Conservation (phyloP, 2,113 vertebrate species). For the Neogale vison region DNA sequence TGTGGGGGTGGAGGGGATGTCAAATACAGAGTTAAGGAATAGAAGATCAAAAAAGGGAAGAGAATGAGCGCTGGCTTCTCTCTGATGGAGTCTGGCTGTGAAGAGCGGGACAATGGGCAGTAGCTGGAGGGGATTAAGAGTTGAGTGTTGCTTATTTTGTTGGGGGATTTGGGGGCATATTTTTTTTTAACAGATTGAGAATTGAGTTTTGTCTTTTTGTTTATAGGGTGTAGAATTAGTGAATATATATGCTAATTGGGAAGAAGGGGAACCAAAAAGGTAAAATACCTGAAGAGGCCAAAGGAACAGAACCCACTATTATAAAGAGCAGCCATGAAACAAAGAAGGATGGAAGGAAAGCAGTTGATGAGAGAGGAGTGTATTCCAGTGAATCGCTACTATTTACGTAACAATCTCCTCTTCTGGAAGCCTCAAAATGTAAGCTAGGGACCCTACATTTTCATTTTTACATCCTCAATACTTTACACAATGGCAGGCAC, state of each 20-base stretch:
- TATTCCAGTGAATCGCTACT: background rate
- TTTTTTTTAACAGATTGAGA: background rate
- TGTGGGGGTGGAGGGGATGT: background rate
- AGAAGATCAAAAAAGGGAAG: background rate
- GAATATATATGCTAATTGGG: background rate
- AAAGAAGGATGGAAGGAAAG: too few relatives aligned
- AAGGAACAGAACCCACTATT: background rate
- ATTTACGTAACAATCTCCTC: background rate
- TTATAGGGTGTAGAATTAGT: background rate
- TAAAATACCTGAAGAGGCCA: background rate
- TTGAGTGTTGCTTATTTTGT: background rate
- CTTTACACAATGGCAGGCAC: background rate
- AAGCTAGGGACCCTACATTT: background rate
- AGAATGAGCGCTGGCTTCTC: background rate
- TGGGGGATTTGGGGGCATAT: background rate
- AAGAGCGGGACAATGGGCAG: background rate
- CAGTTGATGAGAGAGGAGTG: background rate
- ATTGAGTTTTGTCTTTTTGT: background rate
- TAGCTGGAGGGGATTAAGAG: background rate
- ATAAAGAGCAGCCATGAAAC: background rate
- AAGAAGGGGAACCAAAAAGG: background rate
- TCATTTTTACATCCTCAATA: background rate
- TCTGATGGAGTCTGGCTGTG: background rate
- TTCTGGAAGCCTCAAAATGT: background rate
- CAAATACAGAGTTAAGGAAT: background rate